Conservation (phyloP, 1,140 invertebrate genomes). For the Halictus rubicundus region DNA sequence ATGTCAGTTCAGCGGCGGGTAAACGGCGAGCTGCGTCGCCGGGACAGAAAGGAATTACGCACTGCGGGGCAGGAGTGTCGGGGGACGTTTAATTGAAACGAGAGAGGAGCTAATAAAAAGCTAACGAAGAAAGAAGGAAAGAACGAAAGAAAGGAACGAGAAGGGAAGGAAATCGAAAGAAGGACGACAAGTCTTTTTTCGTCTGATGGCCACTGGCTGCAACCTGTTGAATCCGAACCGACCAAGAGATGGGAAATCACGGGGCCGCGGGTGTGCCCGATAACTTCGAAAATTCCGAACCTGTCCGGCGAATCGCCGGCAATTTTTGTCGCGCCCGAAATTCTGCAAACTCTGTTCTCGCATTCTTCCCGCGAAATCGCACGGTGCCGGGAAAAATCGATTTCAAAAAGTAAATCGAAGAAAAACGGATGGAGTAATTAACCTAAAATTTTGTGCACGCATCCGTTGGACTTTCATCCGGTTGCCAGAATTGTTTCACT, state of each 20-base stretch:
- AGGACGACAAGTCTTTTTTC: slow-evolving; percentile 51
- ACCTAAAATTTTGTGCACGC: too few relatives aligned
- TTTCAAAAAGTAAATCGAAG: too few relatives aligned
- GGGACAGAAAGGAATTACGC: slow-evolving; percentile 36
- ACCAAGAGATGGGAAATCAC: slow-evolving; percentile 47
- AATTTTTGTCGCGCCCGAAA: neutral
- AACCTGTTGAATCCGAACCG: slow-evolving; percentile 74
- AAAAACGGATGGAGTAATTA: too few relatives aligned
- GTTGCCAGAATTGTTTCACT: too few relatives aligned
- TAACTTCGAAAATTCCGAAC: slow-evolving; percentile 42
- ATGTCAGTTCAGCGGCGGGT: neutral
- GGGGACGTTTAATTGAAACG: slow-evolving; percentile 70
- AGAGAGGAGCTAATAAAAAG: slow-evolving; percentile 51
- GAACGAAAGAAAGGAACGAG: slow-evolving; percentile 27
- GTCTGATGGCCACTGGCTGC: slow-evolving; percentile 54
- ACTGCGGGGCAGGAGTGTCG: slow-evolving; percentile 15
- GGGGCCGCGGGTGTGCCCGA: slow-evolving; percentile 26
- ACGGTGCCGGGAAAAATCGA: too few relatives aligned
- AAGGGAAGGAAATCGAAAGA: slow-evolving; percentile 57
- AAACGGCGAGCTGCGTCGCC: slow-evolving; percentile 18
- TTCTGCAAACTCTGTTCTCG: neutral
- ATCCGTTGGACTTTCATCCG: too few relatives aligned
- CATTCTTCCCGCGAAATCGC: too few relatives aligned
- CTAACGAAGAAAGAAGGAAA: slow-evolving; percentile 28
- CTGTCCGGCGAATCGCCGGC: slow-evolving; percentile 17